phyloP scores from a whole-genome alignment of 2,888 invertebrate genomes.

The Drosophila peninsularis region DNA sequence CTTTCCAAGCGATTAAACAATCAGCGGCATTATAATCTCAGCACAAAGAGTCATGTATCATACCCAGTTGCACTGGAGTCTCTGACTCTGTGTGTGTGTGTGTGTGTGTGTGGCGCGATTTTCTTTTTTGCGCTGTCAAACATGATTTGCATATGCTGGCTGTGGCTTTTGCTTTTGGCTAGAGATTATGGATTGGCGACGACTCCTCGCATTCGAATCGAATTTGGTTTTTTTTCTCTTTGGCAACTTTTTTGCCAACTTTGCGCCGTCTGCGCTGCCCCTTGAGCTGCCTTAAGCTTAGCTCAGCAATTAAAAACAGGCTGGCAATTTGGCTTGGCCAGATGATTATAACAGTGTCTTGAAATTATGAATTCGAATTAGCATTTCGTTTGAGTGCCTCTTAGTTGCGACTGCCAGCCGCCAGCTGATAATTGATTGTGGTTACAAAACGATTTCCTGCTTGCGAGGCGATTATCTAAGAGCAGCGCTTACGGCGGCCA shows the following conservation, averaged over 20 bases:
- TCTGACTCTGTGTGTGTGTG: constrained; percentile 15
- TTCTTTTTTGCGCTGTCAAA: constrained; percentile 62
- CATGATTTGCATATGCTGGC: constrained; percentile 77
- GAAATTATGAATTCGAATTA: constrained; percentile 14
- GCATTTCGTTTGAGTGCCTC: background rate
- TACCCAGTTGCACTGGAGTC: constrained; percentile 26
- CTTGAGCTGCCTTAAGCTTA: constrained; percentile 45
- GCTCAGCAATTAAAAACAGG: constrained; percentile 71
- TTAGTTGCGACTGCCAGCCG: constrained; percentile 6
- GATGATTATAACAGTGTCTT: constrained; percentile 15
- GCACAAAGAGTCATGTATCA: constrained; percentile 75
- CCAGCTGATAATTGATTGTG: constrained; percentile 40
- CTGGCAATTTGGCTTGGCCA: constrained; percentile 34
- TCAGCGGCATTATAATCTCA: constrained; percentile 74
- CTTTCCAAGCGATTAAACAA: constrained; percentile 79
- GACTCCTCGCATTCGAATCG: constrained; percentile 31
- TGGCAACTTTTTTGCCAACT: background rate
- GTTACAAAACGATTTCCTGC: constrained; percentile 48
- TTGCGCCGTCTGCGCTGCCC: background rate
- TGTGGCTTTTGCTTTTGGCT: constrained; percentile 54
- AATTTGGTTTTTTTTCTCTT: background rate
- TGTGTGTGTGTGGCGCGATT: constrained; percentile 16
- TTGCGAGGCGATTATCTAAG: constrained; percentile 44
- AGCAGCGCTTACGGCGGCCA: constrained; percentile 18
- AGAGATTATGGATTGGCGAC: constrained; percentile 50